Conservation (phyloP, 2,888 invertebrate species). For the Dorcus hopei region DNA sequence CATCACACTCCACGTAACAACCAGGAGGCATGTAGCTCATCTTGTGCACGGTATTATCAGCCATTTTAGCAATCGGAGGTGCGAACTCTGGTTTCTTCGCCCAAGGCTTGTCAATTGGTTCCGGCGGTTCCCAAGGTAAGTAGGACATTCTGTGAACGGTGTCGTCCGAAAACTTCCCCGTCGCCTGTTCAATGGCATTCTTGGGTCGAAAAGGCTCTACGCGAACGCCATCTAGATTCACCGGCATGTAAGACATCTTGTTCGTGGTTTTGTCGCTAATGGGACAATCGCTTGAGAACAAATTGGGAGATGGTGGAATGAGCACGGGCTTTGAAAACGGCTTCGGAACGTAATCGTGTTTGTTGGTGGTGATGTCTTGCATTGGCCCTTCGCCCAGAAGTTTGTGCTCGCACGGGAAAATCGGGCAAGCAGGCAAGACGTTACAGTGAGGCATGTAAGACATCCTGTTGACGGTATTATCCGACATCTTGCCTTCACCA, state of each 20-base stretch:
- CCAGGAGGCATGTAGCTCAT: conserved; percentile 62
- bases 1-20: conserved; percentile 56
- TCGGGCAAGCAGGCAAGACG: conserved; percentile 54
- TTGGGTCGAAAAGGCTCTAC: conserved; percentile 38
- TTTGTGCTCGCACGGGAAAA: conserved; percentile 62
- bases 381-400: conserved; percentile 65
- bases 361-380: conserved; percentile 69
- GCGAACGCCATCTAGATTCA: conserved; percentile 41
- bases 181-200: conserved; percentile 35
- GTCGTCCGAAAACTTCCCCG: conserved; percentile 41
- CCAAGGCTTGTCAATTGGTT: conserved; percentile 49
- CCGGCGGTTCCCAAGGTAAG: conserved; percentile 47
- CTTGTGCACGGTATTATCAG: conserved; percentile 60
- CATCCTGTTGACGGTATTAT: conserved; percentile 58
- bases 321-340: conserved; percentile 53
- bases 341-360: conserved; percentile 69
- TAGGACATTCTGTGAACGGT: conserved; percentile 51
- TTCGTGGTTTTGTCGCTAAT: conserved; percentile 56
- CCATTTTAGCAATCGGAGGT: conserved; percentile 48
- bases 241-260: conserved; percentile 55
- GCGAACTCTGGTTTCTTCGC: conserved; percentile 45
- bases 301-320: conserved; percentile 39
- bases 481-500: conserved; percentile 49
- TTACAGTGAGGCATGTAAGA: conserved; percentile 55
- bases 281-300: conserved; percentile 45